Evolutionary conservation across 2,888 invertebrate species (phyloP), one percentile per base, ranked within the genome.

Genomic region (Drosophila hamatofila): DNA sequence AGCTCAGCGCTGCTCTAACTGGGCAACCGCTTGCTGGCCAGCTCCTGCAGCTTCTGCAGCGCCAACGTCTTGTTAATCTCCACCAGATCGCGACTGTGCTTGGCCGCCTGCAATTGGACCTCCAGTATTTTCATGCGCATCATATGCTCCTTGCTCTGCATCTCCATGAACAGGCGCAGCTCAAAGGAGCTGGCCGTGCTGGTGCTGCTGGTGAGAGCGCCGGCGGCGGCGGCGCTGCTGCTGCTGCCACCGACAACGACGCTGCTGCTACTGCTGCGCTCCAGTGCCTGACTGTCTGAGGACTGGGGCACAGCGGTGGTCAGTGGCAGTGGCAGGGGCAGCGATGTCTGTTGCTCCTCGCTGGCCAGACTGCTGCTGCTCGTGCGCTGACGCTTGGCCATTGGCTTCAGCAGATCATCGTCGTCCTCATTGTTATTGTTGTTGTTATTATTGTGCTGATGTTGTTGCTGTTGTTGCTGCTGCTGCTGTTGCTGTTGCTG

Each of bases 21-120:
- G 83, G 90, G 90, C 91, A 92, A 65, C 16, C 92, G 89, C 72
- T 92, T 92, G 81, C 87, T 92, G 64, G 92, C 92, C 63, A 91
- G 74, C 63, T 93, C 92, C 76, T 95, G 94, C 27, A 95, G 91
- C 86, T 94, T 94, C 84, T 95, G 94, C 78, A 95, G 93, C 3
- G 95, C 94, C 78, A 94, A 94, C 54, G 94, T 94, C 91, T 95
- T 95, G 82, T 95, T 95, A 35, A 95, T 92, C 89, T 95, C 95
- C 5, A 94, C 94, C 44, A 95, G 94, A 89, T 95, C 95, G 76
- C 95, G 91, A 78, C 90, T 90, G 64, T 92, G 91, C 85, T 93
- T 93, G 76, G 93, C 93, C 63, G 93, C 92, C 83, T 93, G 92
- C 81, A 93, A 77, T 83, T 93, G 93, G 52, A 93, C 92, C 82